These are phyloP conservation scores for Oxygymnocypris stewartii DNA, from an alignment of 2,113 vertebrate genomes.

Conservation along the genomic window DNA sequence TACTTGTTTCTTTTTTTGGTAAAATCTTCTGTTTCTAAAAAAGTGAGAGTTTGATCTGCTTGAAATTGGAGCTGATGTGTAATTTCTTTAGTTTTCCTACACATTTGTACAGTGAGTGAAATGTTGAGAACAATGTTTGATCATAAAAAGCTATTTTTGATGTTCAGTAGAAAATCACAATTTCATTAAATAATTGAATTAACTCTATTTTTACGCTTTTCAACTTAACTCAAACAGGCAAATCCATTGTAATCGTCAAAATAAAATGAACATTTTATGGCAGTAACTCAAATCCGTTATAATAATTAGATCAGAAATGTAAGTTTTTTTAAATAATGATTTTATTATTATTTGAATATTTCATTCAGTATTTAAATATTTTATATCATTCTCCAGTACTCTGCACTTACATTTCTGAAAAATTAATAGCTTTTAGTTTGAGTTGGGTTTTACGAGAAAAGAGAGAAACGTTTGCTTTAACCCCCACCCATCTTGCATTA, in stretches of 20 bases:
- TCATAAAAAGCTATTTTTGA: not conserved
- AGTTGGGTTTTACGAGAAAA: not conserved
- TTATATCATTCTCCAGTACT: no score
- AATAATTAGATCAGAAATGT: no score
- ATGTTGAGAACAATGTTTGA: not conserved
- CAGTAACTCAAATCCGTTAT: not conserved
- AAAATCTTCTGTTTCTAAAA: not conserved
- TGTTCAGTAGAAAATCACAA: not conserved
- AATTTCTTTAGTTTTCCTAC: not conserved
- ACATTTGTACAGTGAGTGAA: not conserved
- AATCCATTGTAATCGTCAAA: not conserved
- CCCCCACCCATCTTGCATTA: constrained; percentile 23
- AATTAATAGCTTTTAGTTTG: not conserved
- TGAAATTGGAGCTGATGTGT: not conserved
- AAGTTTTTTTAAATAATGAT: no score
- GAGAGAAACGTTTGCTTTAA: not conserved
- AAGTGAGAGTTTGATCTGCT: not conserved
- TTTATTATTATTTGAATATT: no score
- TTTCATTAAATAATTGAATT: not conserved
- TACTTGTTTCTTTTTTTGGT: not conserved
- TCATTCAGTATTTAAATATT: no score
- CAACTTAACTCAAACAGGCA: not conserved
- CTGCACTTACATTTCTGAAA: not conserved
- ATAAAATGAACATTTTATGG: not conserved
- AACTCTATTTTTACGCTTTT: not conserved